These are phyloP conservation scores for Nebria salina DNA, from an alignment of 2,888 invertebrate species.

Conservation along the genomic window DNA sequence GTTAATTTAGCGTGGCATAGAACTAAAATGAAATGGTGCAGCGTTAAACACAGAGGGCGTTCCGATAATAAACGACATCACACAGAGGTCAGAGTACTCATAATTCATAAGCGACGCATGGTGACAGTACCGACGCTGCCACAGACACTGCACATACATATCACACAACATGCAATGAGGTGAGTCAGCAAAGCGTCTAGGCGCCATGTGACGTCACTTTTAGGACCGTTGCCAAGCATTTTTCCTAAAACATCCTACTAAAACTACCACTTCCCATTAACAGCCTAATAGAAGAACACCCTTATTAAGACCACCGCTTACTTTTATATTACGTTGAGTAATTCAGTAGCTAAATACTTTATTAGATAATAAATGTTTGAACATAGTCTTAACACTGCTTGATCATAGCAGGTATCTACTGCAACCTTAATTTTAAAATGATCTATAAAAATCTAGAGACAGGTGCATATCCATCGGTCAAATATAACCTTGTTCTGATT, in stretches of 20 bases:
- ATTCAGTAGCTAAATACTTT: neutral
- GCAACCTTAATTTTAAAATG: neutral
- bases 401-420: neutral
- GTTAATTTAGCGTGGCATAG: neutral
- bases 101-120: slow-evolving; percentile 35
- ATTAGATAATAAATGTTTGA: neutral
- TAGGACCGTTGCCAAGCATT: neutral
- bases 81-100: slow-evolving; percentile 38
- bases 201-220: slow-evolving; percentile 15
- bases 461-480: neutral
- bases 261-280: neutral
- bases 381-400: neutral
- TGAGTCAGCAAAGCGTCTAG: slow-evolving; percentile 13
- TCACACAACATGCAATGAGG: neutral
- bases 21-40: slow-evolving; percentile 5
- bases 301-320: neutral
- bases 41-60: slow-evolving; percentile 32
- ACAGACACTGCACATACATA: slow-evolving; percentile 12
- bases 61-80: slow-evolving; percentile 26
- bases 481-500: neutral
- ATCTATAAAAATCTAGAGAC: neutral
- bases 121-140: slow-evolving; percentile 19
- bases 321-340: neutral
- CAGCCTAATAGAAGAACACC: neutral
- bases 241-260: neutral